phyloP scores from a whole-genome alignment of 2,797 vertebrate genomes.

The Lates japonicus region DNA sequence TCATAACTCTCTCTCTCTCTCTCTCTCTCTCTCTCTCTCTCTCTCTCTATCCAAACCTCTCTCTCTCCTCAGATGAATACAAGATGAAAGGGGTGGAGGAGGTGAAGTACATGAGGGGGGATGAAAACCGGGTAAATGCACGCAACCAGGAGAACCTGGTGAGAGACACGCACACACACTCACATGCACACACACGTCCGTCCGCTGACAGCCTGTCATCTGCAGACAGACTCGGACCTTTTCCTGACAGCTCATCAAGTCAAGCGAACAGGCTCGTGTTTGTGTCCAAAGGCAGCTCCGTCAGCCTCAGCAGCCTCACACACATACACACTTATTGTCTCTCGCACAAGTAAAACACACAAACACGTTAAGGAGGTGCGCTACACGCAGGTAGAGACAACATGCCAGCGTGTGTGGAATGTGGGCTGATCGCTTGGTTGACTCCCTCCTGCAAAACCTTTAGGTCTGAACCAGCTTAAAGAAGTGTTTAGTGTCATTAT shows the following conservation, averaged over 20 bases:
- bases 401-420: slow-evolving; percentile 73
- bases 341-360: slow-evolving; percentile 10
- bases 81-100: slow-evolving; percentile 99
- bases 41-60: slow-evolving; percentile 3
- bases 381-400: slow-evolving; percentile 66
- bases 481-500: background rate
- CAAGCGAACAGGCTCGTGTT: slow-evolving; percentile 54
- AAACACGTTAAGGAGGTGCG: slow-evolving; percentile 36
- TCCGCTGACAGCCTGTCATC: slow-evolving; percentile 56
- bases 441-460: slow-evolving; percentile 33
- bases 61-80: slow-evolving; percentile 92
- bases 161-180: slow-evolving; percentile 73
- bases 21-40: slow-evolving; percentile 32
- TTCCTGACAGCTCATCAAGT: slow-evolving; percentile 67
- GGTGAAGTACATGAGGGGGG: slow-evolving; percentile 99
- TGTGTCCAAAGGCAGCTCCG: slow-evolving; percentile 54
- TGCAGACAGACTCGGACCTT: slow-evolving; percentile 58
- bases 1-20: slow-evolving; percentile 34
- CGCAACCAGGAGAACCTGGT: slow-evolving; percentile 99
- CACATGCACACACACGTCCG: slow-evolving; percentile 27
- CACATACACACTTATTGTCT: slow-evolving; percentile 45
- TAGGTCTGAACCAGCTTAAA: slow-evolving; percentile 2
- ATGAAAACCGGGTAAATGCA: slow-evolving; percentile 94
- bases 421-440: slow-evolving; percentile 47
- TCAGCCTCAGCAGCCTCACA: slow-evolving; percentile 22